Base-by-base conservation (phyloP, 1,140 invertebrate genomes). In the Palaemon carinicauda region DNA sequence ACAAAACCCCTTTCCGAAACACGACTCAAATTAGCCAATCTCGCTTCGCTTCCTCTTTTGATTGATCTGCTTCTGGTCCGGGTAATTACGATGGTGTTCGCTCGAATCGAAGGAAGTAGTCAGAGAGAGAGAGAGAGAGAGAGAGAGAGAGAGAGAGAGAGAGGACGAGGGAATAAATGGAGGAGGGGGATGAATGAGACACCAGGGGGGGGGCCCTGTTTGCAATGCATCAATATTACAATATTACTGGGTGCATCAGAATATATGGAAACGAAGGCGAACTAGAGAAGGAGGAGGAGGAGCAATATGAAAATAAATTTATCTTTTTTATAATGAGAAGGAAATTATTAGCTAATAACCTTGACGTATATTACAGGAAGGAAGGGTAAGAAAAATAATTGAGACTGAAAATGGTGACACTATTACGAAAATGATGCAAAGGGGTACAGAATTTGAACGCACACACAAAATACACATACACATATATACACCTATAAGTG, bases 1-100 rank as follows among this genome's bases (percentile, higher is more conserved):
- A 69, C 12, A 27, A 60, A 50, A 1, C 54, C 33, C 71, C 80
- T 78, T 60, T 65, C 84, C 53, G 84, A 86, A 80, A 86, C 84
- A 86, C 77, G 84, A 86, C 84, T 80, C 84, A 86, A 86, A 86
- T 86, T 86, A 86, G 84, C 80, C 84, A 86, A 86, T 86, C 84
- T 86, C 77, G 84, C 69, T 79, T 75, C 84, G 80, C 84, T 86
- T 86, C 84, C 84, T 86, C 84, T 29, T 56, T 78, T 86, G 84
- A 86, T 86, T 86, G 84, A 86, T 86, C 84, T 86, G 78, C 84
- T 80, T 79, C 75, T 80, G 77, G 84, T 75, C 75, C 60, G 77
- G 77, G 77, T 78, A 86, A 86, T 86, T 86, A 86, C 80, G 84
- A n/a, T n/a, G n/a, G n/a, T n/a, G n/a, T n/a, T n/a, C n/a, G n/a